Evolutionary conservation across 1,140 invertebrate genomes (phyloP), one percentile per base, ranked within the genome.

Genomic region (Heliconius nattereri): DNA sequence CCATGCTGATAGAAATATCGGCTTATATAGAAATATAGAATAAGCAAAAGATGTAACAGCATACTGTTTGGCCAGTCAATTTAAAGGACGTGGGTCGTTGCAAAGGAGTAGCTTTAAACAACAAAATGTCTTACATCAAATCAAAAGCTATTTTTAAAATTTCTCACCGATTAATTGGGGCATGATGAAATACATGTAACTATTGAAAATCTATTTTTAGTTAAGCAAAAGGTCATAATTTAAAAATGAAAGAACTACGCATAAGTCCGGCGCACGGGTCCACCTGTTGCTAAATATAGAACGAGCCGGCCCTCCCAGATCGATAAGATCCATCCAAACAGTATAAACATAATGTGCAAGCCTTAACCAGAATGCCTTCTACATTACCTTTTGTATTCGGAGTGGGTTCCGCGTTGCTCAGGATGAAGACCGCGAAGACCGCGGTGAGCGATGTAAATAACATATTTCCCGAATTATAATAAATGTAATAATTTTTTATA

Each of bases 251-350:
- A 72, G 32, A 86, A 87, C 85, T 87, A 88, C 91, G 90, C 84
- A 89, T 81, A 76, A 84, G 73, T 76, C 79, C 78, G 82, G 84
- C 89, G 89, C 87, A 87, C 78, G 78, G 78, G 77, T 82, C 83
- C 89, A 93, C 92, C 91, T 94, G 92, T 93, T 94, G 92, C 91
- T 94, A 93, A 91, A 92, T 89, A 90, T 93, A 93, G 91, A 91
- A 84, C 85, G 83, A 82, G 85, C 83, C 80, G 80, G 75, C 76
- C 83, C 83, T 85, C 85, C 78, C 81, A 84, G 85, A 92, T 94
- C 90, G 85, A 92, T 92, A 91, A 76, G 78, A 78, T 70, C 81
- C 60, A 84, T 80, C 84, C 87, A 87, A 88, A 88, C 84, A 90
- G 86, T 54, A 82, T 40, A 75, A 79, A 76, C 75, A 70, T 37